Base-by-base conservation (phyloP, 64 coral and sea anemone genomes). In the Dendrophyllia cribrosa region DNA sequence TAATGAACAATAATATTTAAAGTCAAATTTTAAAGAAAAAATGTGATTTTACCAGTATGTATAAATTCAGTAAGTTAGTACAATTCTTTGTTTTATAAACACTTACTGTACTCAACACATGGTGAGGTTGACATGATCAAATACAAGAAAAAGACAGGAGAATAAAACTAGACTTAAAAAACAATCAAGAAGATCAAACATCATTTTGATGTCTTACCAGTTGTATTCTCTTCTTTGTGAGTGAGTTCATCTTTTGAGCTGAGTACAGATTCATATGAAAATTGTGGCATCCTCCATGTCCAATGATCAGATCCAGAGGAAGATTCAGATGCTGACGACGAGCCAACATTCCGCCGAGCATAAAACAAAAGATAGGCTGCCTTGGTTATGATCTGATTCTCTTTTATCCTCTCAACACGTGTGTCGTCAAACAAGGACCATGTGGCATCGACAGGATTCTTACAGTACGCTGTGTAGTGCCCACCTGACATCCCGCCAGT, bases 291-390 rank as follows among this genome's bases (percentile, higher is more conserved):
- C 21, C 88, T 90, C 58, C 93, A 59, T 66, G 86, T 65, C 95
- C 95, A 97, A 46, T 97, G 95, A 83, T 91, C 95, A 22, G 88
- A 94, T 5, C 88, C 75, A 8, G 19, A 75, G 12, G 92, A 97
- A 11, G 92, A 91, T 44, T 94, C 88, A 0, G 95, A 97, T 2
- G 83, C 92, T 14, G 88, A 94, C 13, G 92, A 97, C 44, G 91
- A 83, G 12, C 66, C 74, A 43, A 77, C 49, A 62, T 82, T 97
- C 49, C 92, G 92, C 9, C 92, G 95, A 48, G 92, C 75, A 70
- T 97, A 97, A 77, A 97, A 97, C 77, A 97, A 89, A 83, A 97
- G 77, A 79, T 97, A 97, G 11, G 95, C 95, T 74, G 95, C 87
- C 44, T 90, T 93, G 65, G 95, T 87, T 58, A 64, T 61, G 13